Conservation (phyloP, 2,888 invertebrate species). For the Clitarchus hookeri region DNA sequence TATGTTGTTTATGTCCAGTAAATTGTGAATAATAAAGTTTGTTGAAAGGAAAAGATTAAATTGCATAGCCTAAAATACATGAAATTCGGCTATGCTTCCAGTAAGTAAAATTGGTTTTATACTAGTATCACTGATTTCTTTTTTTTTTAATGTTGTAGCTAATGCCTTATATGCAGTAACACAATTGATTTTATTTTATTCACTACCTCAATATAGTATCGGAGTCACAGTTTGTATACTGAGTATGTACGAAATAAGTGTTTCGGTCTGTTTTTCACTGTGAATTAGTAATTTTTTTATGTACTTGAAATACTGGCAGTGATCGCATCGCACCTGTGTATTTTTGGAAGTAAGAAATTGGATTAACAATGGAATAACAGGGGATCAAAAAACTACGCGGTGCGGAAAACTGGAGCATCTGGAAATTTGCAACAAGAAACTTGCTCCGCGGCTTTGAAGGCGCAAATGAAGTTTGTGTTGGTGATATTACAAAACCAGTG, state of each 20-base stretch:
- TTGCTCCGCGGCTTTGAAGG: not conserved
- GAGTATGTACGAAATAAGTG: not conserved
- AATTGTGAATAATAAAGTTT: too few species aligned
- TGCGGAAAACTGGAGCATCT: slow-evolving; percentile 19
- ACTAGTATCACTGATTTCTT: too few species aligned
- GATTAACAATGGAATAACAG: slow-evolving; percentile 1
- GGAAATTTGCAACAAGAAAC: slow-evolving; percentile 2
- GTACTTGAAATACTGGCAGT: not conserved
- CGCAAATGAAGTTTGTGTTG: not conserved
- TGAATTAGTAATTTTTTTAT: not conserved
- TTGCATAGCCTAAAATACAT: too few species aligned
- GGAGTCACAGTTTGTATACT: not conserved
- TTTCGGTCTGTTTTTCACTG: not conserved
- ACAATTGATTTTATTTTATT: too few species aligned
- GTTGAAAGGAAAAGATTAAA: too few species aligned
- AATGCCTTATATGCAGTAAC: too few species aligned
- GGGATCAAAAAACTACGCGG: slow-evolving; percentile 15
- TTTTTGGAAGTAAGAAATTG: slow-evolving; percentile 8
- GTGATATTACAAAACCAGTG: too few species aligned
- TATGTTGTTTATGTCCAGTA: too few species aligned
- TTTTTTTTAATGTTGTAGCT: too few species aligned
- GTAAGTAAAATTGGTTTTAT: too few species aligned
- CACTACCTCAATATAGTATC: too few species aligned
- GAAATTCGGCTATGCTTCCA: too few species aligned
- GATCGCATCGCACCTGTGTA: not conserved